Base-by-base conservation (phyloP, 2,797 vertebrate species). In the Pelobates cultripes region DNA sequence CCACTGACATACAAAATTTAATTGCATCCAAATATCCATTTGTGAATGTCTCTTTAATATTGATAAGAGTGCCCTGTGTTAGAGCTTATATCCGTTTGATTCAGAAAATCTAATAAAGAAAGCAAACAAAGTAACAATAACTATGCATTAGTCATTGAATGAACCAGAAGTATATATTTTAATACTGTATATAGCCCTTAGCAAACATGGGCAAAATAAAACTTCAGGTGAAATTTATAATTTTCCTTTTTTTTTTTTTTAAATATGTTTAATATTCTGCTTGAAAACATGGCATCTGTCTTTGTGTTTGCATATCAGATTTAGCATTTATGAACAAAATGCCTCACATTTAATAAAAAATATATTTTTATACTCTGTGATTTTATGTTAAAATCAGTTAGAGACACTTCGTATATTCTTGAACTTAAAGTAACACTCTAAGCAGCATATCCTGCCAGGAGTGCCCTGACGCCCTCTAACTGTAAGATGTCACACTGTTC, bases 1-100 rank as follows among this genome's bases (percentile, higher is more conserved):
- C 84, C 89, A 87, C 85, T 90, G 92, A 92, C 88, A 87, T 89
- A 88, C 79, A 86, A 88, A 89, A 93, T 93, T 92, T 89, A 87
- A 94, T 95, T 93, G 90, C 85, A 82, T 87, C 88, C 87, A 84
- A 88, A 82, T 84, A 84, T 90, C 88, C 86, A 87, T 88, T 79
- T 85, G 86, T 82, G 53, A 77, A 4, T 86, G 78, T 87, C 86
- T 88, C 88, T 87, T 90, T 90, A 82, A 88, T 92, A 90, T 90
- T 91, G 93, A 92, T 93, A 94, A 89, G 80, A 80, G 80, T 84
- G 85, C 77, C 83, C 92, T 53, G 1, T 88, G 81, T 86, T 90
- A 90, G 77, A 78, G 85, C 87, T 93, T 93, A 92, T 94, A 90
- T 92, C 84, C 85, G 83, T 89, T 90, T 88, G 86, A 89, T 88